phyloP scores from a whole-genome alignment of 2,888 invertebrate species.

The Congeria kusceri region DNA sequence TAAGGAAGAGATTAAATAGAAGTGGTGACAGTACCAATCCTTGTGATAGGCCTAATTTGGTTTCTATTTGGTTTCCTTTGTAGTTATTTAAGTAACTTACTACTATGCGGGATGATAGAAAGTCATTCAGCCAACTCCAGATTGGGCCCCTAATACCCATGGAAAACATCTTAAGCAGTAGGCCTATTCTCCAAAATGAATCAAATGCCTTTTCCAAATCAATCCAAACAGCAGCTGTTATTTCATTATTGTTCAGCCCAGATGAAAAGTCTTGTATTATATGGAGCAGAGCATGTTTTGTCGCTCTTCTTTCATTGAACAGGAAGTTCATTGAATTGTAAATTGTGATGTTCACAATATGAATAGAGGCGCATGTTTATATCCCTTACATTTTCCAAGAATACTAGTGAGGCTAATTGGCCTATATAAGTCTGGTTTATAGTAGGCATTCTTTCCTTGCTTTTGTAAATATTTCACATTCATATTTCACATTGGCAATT shows the following conservation, averaged over 20 bases:
- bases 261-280: conserved; percentile 10
- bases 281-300: conserved; percentile 18
- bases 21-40: conserved; percentile 30
- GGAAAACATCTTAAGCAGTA: conserved; percentile 18
- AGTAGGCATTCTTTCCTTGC: conserved; percentile 11
- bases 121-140: conserved; percentile 23
- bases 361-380: conserved; percentile 18
- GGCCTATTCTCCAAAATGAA: conserved; percentile 37
- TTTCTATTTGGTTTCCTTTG: neutral
- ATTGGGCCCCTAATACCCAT: conserved; percentile 22
- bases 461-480: conserved; percentile 33
- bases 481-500: conserved; percentile 24
- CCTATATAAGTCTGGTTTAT: conserved; percentile 20
- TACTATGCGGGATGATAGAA: conserved; percentile 14
- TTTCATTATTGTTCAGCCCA: conserved; percentile 29
- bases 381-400: conserved; percentile 27
- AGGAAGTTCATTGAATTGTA: conserved; percentile 18
- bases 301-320: conserved; percentile 22
- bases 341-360: conserved; percentile 8
- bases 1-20: conserved; percentile 28
- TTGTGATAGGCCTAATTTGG: conserved; percentile 34
- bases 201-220: conserved; percentile 46
- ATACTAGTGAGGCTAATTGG: conserved; percentile 38
- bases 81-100: neutral
- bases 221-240: conserved; percentile 16